These are phyloP conservation scores for Zootermopsis nevadensis DNA, from an alignment of 2,888 invertebrate genomes.

Conservation along the genomic window DNA sequence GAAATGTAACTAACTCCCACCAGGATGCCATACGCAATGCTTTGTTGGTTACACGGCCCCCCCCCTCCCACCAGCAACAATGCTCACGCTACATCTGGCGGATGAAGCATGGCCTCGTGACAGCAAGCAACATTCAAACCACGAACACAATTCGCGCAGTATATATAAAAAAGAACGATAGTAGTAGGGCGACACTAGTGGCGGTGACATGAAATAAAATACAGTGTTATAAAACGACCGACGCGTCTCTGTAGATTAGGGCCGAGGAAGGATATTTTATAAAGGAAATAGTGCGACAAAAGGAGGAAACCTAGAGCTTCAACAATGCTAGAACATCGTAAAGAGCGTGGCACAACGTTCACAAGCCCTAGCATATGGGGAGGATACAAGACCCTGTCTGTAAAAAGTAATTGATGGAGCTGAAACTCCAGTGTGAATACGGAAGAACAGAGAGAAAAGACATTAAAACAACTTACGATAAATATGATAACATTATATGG, in stretches of 20 bases:
- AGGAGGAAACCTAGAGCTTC: background rate
- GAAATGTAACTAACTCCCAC: background rate
- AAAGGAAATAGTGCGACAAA: constrained; percentile 35
- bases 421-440: too few relatives aligned
- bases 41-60: too few relatives aligned
- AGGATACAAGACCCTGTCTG: too few relatives aligned
- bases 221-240: constrained; percentile 16
- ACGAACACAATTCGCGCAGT: constrained; percentile 8
- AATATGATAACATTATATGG: too few relatives aligned
- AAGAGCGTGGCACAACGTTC: too few relatives aligned
- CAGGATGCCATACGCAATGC: too few relatives aligned
- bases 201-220: constrained; percentile 32
- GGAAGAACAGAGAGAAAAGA: too few relatives aligned
- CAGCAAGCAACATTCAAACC: constrained; percentile 24
- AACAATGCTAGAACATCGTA: background rate
- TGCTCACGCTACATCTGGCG: constrained; percentile 15
- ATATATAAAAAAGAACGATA: background rate
- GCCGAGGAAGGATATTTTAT: constrained; percentile 24
- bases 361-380: too few relatives aligned
- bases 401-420: too few relatives aligned
- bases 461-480: too few relatives aligned
- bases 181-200: background rate
- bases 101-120: constrained; percentile 17
- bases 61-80: background rate
- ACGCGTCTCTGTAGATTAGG: constrained; percentile 10